Base-by-base conservation (phyloP, 2,888 invertebrate genomes). In the Anarsia innoxiella region DNA sequence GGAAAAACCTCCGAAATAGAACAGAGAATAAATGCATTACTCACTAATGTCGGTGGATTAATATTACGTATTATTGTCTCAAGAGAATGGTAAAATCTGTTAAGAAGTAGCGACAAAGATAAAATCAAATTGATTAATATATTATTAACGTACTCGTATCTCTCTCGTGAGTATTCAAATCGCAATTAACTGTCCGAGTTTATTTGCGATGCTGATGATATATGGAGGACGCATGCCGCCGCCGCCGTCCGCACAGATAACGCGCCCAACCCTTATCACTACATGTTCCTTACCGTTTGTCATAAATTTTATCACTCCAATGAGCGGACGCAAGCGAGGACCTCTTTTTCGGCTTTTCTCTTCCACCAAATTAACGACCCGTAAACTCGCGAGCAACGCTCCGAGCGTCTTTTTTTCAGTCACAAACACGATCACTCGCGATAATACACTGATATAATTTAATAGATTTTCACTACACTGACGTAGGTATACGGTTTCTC, bases 301-400 rank as follows among this genome's bases (percentile, higher is more conserved):
- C 78, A 79, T 80, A 78, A 82, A 83, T 80, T 75, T 72, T 79
- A 76, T 78, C 83, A 75, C 76, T 66, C 64, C 76, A 70, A 75
- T 76, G 79, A 76, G 60, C 75, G 71, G 67, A 74, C 66, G 66
- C 66, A 57, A 63, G 56, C 64, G 66, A 69, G 67, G 65, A 65
- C 63, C 63, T 71, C 63, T 69, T 67, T 66, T 67, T 72, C 60
- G 53, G 57, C 55, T 70, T 66, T 60, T 59, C 68, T 73, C 61
- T 64, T 63, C 58, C 63, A 55, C 54, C 51, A 68, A 75, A 63
- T 74, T 76, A 82, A 80, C 74, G 79, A 79, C 73, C 75, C 75
- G 79, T 75, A 61, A 80, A 79, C 67, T 78, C 59, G 73, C 63
- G 67, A 70, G 63, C 62, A 62, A 65, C 47, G 60, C 64, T 72